phyloP scores from a whole-genome alignment of 2,888 invertebrate species.

The Helicoverpa assulta region DNA sequence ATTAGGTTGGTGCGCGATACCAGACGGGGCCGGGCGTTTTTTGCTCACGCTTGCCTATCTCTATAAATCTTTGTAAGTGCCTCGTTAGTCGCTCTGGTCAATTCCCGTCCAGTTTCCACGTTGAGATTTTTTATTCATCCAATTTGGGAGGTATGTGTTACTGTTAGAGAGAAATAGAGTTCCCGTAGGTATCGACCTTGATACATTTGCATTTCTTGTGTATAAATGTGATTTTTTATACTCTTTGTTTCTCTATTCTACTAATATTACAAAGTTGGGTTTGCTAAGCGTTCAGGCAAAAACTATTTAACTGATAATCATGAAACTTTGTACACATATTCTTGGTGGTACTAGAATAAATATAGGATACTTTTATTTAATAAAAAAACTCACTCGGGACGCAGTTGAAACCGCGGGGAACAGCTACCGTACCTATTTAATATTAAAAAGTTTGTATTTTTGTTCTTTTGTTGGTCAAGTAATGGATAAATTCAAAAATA shows the following conservation, averaged over 20 bases:
- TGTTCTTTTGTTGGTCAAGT: too few species aligned
- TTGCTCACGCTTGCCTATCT: slow-evolving; percentile 77
- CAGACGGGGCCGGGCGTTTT: slow-evolving; percentile 77
- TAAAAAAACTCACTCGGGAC: too few species aligned
- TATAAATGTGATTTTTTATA: not conserved
- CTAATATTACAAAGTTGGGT: too few species aligned
- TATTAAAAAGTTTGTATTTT: too few species aligned
- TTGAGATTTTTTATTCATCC: slow-evolving; percentile 77
- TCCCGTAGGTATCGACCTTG: slow-evolving; percentile 7
- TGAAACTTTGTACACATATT: too few species aligned
- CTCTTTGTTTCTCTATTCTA: not conserved
- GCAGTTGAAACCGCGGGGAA: too few species aligned
- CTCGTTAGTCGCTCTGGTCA: slow-evolving; percentile 84
- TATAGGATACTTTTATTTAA: too few species aligned
- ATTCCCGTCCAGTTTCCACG: slow-evolving; percentile 75
- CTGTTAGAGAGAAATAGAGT: slow-evolving; percentile 44
- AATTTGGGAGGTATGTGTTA: slow-evolving; percentile 67
- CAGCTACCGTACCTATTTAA: too few species aligned
- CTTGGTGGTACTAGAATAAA: too few species aligned
- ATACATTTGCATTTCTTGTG: slow-evolving; percentile 15
- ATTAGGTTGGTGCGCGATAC: slow-evolving; percentile 68
- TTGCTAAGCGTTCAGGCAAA: too few species aligned
- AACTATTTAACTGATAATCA: too few species aligned
- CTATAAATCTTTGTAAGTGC: slow-evolving; percentile 85
- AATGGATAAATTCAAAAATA: too few species aligned